A percentile compares a stretch with the other conserved stretches of the same genome.
Evolutionary conservation across 2,888 invertebrate species (phyloP).

Genomic region (Ernsta delagoae): DNA sequence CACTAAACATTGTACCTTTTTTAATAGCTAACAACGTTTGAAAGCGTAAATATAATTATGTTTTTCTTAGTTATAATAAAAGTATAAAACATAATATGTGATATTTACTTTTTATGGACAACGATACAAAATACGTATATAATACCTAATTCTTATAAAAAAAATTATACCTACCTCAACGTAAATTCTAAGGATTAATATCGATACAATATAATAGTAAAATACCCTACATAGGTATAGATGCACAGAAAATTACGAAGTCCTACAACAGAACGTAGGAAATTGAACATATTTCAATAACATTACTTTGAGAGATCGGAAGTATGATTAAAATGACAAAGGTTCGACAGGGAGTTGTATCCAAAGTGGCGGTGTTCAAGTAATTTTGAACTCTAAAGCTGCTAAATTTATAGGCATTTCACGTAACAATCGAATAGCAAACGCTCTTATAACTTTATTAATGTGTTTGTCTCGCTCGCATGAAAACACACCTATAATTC

Average conservation of each 20-base stretch:
- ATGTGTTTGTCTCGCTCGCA: conserved; percentile 59
- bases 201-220: too few species aligned
- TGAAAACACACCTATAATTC: conserved; percentile 55
- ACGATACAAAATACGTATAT: too few species aligned
- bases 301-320: conserved; percentile 83
- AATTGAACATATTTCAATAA: conserved; percentile 85
- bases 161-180: too few species aligned
- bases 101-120: too few species aligned
- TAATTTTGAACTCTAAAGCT: conserved; percentile 64
- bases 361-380: conserved; percentile 51
- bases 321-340: conserved; percentile 83
- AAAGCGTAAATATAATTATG: too few species aligned
- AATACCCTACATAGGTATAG: conserved; percentile 35
- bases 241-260: conserved; percentile 64
- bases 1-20: not conserved
- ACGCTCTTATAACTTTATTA: conserved; percentile 66
- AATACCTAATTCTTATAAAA: too few species aligned
- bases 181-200: too few species aligned
- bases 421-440: conserved; percentile 53
- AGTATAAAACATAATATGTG: too few species aligned
- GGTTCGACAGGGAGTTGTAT: conserved; percentile 76
- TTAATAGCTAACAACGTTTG: too few species aligned
- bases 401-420: conserved; percentile 52
- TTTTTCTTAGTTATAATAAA: too few species aligned
- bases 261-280: conserved; percentile 71